Percentiles rank a stretch among this genome's conserved stretches.
Conservation (phyloP, 2,797 vertebrate species). For the Rhabdophis nuchalis region DNA sequence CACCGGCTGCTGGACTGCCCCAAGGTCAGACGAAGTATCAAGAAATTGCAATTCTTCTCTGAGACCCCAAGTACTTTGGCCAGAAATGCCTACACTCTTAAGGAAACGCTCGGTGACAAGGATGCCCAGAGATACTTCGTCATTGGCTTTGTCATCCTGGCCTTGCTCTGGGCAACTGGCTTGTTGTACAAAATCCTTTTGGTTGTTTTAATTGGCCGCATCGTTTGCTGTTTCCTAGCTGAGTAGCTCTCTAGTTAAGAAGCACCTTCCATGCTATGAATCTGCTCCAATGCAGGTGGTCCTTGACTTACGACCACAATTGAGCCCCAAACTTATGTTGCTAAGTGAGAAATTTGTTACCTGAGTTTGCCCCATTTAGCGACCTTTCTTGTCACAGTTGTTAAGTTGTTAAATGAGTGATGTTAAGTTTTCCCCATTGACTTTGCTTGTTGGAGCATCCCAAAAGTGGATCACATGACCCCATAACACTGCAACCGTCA, state of each 20-base stretch:
- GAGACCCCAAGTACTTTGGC: not conserved
- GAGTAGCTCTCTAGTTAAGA: not conserved
- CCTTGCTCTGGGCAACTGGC: not conserved
- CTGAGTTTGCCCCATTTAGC: too few species aligned
- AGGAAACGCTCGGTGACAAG: not conserved
- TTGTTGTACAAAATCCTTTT: not conserved
- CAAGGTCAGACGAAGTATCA: not conserved
- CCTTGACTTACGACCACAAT: not conserved
- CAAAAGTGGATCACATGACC: too few species aligned
- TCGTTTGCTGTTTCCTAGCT: not conserved
- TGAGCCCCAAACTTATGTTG: too few species aligned
- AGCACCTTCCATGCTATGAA: not conserved
- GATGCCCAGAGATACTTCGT: accelerated
- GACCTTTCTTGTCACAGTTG: too few species aligned
- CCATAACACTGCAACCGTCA: too few species aligned
- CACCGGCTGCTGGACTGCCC: not conserved
- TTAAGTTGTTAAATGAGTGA: too few species aligned
- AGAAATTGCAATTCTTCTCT: not conserved
- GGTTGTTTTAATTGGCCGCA: not conserved
- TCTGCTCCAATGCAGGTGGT: not conserved
- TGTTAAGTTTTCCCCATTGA: too few species aligned
- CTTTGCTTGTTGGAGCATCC: too few species aligned
- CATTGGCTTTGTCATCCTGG: not conserved
- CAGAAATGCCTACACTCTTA: not conserved
- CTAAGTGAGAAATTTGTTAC: too few species aligned